Evolutionary conservation across 2,797 vertebrate genomes (phyloP), one percentile per base, ranked within the genome.

Genomic region (Eurystomus glaucurus): DNA sequence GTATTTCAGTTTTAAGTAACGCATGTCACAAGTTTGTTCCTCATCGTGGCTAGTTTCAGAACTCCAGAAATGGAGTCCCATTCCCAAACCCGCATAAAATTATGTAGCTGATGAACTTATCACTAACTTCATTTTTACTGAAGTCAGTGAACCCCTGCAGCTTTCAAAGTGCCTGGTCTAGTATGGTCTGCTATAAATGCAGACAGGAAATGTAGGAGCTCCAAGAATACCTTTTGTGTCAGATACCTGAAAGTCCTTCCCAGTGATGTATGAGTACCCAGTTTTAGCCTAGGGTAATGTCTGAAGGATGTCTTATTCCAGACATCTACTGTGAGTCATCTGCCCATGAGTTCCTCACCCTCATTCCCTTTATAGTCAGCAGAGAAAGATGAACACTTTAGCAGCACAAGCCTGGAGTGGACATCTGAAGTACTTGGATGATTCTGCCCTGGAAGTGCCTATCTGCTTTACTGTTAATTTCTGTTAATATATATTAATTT

Each of bases 271-370:
- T 21, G 74, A 85, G 35, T 23, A 50, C 22, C 31, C 74, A 62
- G 48, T 37, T 91, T 87, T 91, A 94, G 86, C 95, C 86, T 25
- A 33, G 60, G 69, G 92, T 7, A 1, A 66, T 95, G 92, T 95
- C 95, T 91, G 84, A 93, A 85, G 64, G 86, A 82, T 87, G 86
- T 89, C 86, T 94, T 77, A 90, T 87, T 96, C 92, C 95, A 96
- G 86, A 93, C 86, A 72, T 89, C 70, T 17, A 14, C 80, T 29
- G 35, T 96, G 94, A 97, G 80, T 96, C 96, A 89, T 79, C 60
- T 82, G 70, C 35, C 81, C 43, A 3, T 65, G 58, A 76, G 62
- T 41, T 75, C 72, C 26, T 91, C 2, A 0, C 28, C 66, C 61
- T 88, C 26, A 3, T 91, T 91, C 51, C 46, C 68, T 55, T 87